These are phyloP conservation scores for Phalacrocorax pelagicus DNA, from an alignment of 2,113 vertebrate species.

Conservation along the genomic window DNA sequence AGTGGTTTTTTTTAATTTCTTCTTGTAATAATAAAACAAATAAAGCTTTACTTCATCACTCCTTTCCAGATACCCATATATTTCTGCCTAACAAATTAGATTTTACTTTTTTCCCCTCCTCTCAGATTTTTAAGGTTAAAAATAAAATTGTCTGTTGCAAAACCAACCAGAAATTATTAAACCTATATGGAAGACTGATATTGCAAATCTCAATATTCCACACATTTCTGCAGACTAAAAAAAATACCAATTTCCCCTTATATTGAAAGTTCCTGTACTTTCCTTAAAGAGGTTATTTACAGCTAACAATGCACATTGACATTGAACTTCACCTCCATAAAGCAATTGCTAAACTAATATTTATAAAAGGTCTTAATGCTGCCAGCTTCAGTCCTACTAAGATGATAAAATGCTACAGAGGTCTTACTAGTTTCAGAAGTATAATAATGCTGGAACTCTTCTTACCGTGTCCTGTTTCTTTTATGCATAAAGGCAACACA, in stretches of 20 bases:
- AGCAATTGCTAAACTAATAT: background rate
- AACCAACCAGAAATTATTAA: background rate
- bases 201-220: background rate
- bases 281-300: background rate
- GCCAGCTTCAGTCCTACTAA: background rate
- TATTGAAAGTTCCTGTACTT: background rate
- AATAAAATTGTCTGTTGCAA: rapidly evolving
- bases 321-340: background rate
- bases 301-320: background rate
- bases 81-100: background rate
- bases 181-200: background rate
- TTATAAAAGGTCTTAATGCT: background rate
- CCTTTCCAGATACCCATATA: background rate
- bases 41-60: background rate
- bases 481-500: background rate
- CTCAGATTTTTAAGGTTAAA: background rate
- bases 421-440: background rate
- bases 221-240: background rate
- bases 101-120: rapidly evolving
- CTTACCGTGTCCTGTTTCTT: background rate
- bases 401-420: background rate
- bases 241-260: rapidly evolving
- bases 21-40: background rate
- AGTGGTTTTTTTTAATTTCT: rapidly evolving
- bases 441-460: background rate